Evolutionary conservation across 2,797 vertebrate species (phyloP).

Genomic region (Heteromormyrus szaboi): DNA sequence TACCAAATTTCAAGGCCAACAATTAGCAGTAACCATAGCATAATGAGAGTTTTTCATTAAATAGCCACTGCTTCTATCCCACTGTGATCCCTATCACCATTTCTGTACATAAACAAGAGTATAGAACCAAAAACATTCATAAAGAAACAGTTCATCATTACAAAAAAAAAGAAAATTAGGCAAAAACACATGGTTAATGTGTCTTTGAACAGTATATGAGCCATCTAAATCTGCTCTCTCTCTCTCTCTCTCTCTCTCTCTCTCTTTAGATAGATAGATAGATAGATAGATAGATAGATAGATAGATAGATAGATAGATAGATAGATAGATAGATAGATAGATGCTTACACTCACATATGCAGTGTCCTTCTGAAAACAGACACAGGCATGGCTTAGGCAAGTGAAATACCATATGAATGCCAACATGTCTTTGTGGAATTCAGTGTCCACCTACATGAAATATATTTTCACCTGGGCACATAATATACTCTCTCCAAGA

Average conservation of each 20-base stretch:
- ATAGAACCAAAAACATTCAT: neutral
- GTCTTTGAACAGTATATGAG: neutral
- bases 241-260: neutral
- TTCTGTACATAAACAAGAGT: neutral
- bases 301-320: no score
- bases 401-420: neutral
- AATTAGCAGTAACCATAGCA: neutral
- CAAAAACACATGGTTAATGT: neutral
- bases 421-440: neutral
- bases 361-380: neutral
- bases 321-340: neutral
- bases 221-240: neutral
- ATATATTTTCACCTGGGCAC: conserved; percentile 5
- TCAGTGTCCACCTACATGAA: conserved; percentile 14
- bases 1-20: neutral
- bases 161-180: neutral
- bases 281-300: neutral
- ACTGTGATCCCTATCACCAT: neutral
- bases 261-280: neutral
- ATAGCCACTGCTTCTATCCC: neutral
- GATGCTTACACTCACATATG: neutral
- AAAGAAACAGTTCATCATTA: neutral
- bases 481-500: neutral
- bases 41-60: neutral
- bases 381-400: neutral